These are phyloP conservation scores for Polydrusus cervinus DNA, from an alignment of 2,888 invertebrate species.

Conservation along the genomic window DNA sequence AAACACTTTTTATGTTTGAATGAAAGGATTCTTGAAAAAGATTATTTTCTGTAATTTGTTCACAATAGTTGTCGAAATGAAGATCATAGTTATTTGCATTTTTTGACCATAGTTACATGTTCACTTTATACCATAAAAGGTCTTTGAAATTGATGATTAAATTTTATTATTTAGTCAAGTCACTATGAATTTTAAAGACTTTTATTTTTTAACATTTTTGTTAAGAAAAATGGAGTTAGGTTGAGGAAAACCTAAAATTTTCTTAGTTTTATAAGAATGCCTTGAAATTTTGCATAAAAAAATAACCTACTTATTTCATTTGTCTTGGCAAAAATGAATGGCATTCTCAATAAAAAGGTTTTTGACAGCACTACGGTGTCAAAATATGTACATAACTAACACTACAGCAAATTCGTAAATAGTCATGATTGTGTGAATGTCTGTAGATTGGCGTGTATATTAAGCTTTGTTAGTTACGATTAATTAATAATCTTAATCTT, in stretches of 20 bases:
- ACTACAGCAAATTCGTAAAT: conserved; percentile 26
- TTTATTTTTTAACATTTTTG: conserved; percentile 8
- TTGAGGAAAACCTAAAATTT: conserved; percentile 12
- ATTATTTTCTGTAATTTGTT: conserved; percentile 36
- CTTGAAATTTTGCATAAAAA: conserved; percentile 8
- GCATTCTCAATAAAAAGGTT: not conserved
- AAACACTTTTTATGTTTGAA: conserved; percentile 8
- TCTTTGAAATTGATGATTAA: not conserved
- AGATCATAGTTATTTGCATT: conserved; percentile 35
- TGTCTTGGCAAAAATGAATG: conserved; percentile 16
- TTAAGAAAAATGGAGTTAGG: not conserved
- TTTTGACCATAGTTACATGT: conserved; percentile 12
- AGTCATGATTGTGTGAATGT: conserved; percentile 34
- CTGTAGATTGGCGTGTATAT: conserved; percentile 47
- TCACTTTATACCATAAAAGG: not conserved
- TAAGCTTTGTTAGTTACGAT: conserved; percentile 36
- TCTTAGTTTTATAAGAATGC: conserved; percentile 38
- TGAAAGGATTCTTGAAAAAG: conserved; percentile 14
- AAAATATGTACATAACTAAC: conserved; percentile 32
- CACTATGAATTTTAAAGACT: no score
- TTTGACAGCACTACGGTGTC: conserved; percentile 3
- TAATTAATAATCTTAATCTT: conserved; percentile 38
- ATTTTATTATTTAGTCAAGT: no score
- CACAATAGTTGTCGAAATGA: conserved; percentile 18
- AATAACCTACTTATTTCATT: conserved; percentile 9